These are phyloP conservation scores for Rhinoderma darwinii DNA, from an alignment of 2,113 vertebrate species.

Conservation along the genomic window DNA sequence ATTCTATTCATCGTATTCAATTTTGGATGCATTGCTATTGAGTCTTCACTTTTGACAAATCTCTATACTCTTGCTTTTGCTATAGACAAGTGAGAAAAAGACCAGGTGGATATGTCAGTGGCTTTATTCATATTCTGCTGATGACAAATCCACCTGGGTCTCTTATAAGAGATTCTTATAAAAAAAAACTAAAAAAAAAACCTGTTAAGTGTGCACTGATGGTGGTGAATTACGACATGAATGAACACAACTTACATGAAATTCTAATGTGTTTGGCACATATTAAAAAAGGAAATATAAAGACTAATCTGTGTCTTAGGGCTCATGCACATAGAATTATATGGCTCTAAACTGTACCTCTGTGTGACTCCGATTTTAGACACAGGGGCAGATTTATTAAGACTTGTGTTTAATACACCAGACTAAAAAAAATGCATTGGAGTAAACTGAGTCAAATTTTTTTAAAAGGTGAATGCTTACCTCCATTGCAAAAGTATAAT, in stretches of 20 bases:
- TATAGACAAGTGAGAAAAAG: neutral
- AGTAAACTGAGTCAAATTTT: too few relatives aligned
- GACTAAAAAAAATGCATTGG: too few relatives aligned
- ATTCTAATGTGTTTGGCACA: neutral
- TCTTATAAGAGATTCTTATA: neutral
- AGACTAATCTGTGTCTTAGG: neutral
- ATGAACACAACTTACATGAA: neutral
- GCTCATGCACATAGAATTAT: neutral
- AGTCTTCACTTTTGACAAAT: neutral
- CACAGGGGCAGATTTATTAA: too few relatives aligned
- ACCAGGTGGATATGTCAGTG: conserved; percentile 45
- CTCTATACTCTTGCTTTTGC: neutral
- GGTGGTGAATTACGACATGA: neutral
- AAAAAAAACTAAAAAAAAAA: neutral
- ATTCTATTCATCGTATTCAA: neutral
- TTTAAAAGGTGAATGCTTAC: too few relatives aligned
- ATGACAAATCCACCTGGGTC: conserved; percentile 24
- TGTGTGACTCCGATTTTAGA: too few relatives aligned
- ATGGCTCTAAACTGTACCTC: too few relatives aligned
- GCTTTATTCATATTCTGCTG: neutral
- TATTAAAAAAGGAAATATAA: neutral
- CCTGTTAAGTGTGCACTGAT: neutral
- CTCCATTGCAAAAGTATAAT: too few relatives aligned
- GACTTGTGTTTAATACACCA: too few relatives aligned
- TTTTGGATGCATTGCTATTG: too few relatives aligned